A percentile compares a stretch with the other conserved stretches of the same genome.
phyloP scores from a whole-genome alignment of 2,113 vertebrate genomes.

The Proteles cristata region DNA sequence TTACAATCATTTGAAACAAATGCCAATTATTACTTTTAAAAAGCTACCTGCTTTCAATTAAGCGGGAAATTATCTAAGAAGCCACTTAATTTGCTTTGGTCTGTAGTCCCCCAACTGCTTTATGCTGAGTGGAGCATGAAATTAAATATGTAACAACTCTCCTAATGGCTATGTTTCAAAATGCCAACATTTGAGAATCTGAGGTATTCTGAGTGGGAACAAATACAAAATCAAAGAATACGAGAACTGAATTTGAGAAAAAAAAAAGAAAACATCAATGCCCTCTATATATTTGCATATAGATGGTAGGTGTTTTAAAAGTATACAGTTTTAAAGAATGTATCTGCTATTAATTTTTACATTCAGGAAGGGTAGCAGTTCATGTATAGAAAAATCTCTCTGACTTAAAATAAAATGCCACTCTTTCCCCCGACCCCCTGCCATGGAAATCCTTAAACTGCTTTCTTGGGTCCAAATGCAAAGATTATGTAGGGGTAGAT shows the following conservation, averaged over 20 bases:
- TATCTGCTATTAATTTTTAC: conserved; percentile 53
- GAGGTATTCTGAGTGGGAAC: conserved; percentile 74
- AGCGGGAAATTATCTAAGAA: conserved; percentile 90
- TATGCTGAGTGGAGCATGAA: conserved; percentile 92
- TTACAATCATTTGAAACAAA: conserved; percentile 85
- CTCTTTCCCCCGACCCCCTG: not conserved
- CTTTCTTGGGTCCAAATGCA: conserved; percentile 44
- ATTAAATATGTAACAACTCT: conserved; percentile 90
- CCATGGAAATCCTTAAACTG: conserved; percentile 15
- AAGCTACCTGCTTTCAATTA: conserved; percentile 92
- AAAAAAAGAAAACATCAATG: conserved; percentile 64
- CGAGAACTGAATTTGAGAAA: conserved; percentile 66
- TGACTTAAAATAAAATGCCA: conserved; percentile 5
- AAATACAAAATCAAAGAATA: conserved; percentile 80
- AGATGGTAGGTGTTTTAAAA: not conserved
- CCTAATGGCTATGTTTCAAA: conserved; percentile 85
- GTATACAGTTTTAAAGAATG: not conserved
- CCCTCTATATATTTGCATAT: conserved; percentile 5
- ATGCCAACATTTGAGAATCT: conserved; percentile 79
- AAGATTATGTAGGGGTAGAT: conserved; percentile 50
- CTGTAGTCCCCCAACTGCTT: conserved; percentile 87
- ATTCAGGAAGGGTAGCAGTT: not conserved
- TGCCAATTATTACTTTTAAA: conserved; percentile 89
- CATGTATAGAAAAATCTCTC: not conserved
- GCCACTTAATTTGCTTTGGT: conserved; percentile 90